Conservation (phyloP, 2,113 vertebrate genomes). For the Oncorhynchus masou region DNA sequence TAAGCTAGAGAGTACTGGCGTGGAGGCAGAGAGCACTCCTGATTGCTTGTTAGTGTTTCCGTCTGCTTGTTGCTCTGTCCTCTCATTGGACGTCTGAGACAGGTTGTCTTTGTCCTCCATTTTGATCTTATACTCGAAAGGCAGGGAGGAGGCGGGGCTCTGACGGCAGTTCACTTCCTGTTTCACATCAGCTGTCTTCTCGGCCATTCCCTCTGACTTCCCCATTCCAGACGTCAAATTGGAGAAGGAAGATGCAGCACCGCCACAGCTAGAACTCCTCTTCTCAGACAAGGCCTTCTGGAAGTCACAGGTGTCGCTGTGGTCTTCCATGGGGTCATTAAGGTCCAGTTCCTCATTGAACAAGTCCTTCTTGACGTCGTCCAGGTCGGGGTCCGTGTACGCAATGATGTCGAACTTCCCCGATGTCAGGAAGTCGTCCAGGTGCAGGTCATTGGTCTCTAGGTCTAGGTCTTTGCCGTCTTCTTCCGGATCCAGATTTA, state of each 20-base stretch:
- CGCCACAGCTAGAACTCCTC: conserved; percentile 54
- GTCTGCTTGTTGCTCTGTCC: conserved; percentile 49
- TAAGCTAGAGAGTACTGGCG: conserved; percentile 88
- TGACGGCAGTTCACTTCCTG: conserved; percentile 65
- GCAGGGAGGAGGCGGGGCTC: conserved; percentile 43
- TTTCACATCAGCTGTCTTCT: conserved; percentile 63
- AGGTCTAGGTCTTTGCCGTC: conserved; percentile 95
- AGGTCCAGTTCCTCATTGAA: conserved; percentile 95
- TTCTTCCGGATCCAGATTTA: conserved; percentile 90
- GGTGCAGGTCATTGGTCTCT: conserved; percentile 90
- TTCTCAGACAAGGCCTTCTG: conserved; percentile 61
- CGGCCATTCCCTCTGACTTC: conserved; percentile 74
- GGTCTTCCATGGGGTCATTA: conserved; percentile 88
- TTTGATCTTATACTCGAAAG: conserved; percentile 69
- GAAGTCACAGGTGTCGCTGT: conserved; percentile 58
- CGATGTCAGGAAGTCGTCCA: conserved; percentile 92
- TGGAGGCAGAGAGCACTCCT: conserved; percentile 72
- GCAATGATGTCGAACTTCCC: conserved; percentile 98
- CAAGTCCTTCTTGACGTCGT: conserved; percentile 93
- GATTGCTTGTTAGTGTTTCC: conserved; percentile 68
- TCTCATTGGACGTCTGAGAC: conserved; percentile 41
- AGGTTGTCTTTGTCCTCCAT: conserved; percentile 66
- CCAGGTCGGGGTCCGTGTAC: conserved; percentile 94
- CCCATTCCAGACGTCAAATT: conserved; percentile 64
- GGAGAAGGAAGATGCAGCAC: conserved; percentile 47